These are phyloP conservation scores for Pseudois nayaur DNA, from an alignment of 2,113 vertebrate genomes.

Conservation along the genomic window DNA sequence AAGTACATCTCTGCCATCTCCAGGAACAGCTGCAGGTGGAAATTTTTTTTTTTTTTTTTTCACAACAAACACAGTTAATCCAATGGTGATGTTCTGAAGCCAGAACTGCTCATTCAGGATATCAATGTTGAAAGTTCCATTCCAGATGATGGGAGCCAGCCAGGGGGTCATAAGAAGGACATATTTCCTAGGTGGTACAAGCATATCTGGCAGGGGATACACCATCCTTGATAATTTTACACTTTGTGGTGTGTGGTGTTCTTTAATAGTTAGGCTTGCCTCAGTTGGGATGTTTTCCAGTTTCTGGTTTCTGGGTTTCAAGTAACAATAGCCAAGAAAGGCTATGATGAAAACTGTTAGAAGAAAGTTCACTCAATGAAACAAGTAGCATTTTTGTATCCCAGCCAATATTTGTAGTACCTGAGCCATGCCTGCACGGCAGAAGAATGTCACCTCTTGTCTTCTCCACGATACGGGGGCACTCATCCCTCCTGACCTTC, in stretches of 20 bases:
- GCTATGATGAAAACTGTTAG: background rate
- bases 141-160: slow-evolving; percentile 45
- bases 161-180: slow-evolving; percentile 1
- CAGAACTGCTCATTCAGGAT: background rate
- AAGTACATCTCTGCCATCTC: slow-evolving; percentile 78
- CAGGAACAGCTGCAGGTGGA: slow-evolving; percentile 75
- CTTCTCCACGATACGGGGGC: background rate
- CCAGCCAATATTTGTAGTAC: background rate
- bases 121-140: background rate
- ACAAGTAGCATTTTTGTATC: background rate
- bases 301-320: background rate
- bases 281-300: background rate
- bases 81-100: background rate
- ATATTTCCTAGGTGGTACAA: background rate
- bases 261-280: background rate
- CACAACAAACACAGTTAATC: background rate
- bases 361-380: background rate
- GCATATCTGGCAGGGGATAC: background rate
- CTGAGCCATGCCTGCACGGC: background rate
- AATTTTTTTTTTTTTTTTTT: background rate
- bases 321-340: background rate
- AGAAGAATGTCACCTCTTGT: background rate
- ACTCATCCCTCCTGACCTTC: background rate
- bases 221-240: background rate
- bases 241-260: fast-evolving